These are phyloP conservation scores for Lepidonotus clava DNA, from an alignment of 2,888 invertebrate genomes.

Conservation along the genomic window DNA sequence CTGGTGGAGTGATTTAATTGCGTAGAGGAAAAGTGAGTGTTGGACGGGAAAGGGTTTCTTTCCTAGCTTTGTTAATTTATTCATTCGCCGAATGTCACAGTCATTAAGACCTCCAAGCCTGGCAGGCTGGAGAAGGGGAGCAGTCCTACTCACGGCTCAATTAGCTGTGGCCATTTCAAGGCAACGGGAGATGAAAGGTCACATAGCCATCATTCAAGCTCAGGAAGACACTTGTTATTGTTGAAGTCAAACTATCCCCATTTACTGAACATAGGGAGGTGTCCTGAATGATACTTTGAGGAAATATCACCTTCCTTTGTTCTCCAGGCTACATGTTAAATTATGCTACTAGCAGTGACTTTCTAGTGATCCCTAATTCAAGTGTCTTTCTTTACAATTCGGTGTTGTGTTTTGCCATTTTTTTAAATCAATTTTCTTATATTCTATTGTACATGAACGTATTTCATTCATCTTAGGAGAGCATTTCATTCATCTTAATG, in stretches of 20 bases:
- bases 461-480: too few species aligned
- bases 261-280: too few species aligned
- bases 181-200: not conserved
- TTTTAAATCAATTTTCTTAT: too few species aligned
- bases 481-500: too few species aligned
- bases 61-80: conserved; percentile 15
- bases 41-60: conserved; percentile 17
- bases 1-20: not conserved
- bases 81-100: not conserved
- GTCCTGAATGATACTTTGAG: too few species aligned
- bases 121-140: not conserved
- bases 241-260: not conserved
- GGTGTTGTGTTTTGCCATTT: too few species aligned
- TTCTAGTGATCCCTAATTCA: too few species aligned
- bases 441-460: too few species aligned
- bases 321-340: too few species aligned
- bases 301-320: too few species aligned
- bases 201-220: conserved; percentile 10
- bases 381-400: too few species aligned
- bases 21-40: not conserved
- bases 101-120: not conserved
- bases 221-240: conserved; percentile 19
- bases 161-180: conserved; percentile 8
- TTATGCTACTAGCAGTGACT: too few species aligned
- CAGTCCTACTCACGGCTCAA: not conserved